Base-by-base conservation (phyloP, 2,888 invertebrate species). In the Eugnorisma glareosa region DNA sequence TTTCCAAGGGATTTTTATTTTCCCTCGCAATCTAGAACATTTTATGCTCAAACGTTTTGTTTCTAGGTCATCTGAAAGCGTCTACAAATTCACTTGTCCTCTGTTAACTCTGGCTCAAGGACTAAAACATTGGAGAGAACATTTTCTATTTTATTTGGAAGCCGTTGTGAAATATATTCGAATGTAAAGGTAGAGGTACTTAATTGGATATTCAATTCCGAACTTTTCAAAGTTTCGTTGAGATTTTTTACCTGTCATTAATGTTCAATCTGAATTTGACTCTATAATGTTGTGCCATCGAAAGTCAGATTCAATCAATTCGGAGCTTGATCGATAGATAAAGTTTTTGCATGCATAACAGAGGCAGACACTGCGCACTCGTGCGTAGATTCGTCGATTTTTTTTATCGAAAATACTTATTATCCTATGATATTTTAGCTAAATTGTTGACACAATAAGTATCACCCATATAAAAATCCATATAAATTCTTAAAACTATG, bases 261-360 rank as follows among this genome's bases (percentile, higher is more conserved):
- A 43, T n/a, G 75, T 70, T 76, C 73, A 48, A 71, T 78, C 10
- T 70, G 31, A 61, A 51, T 73, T 48, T 67, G 70, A 51, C 2
- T 68, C 28, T 37, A 75, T 54, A 79, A 67, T 84, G 68, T 71
- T 70, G 72, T 67, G 68, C 37, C 37, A 66, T 48, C 35, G 35
- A 71, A 54, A 69, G 67, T 72, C n/a, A 73, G 75, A 70, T 78
- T 71, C 67, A 73, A 77, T 85, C 66, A 79, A 69, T 77, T 66
- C 3, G 15, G 43, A 81, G 40, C 18, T 18, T 84, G 74, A 82
- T 76, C 37, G 76, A 77, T 73, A 67, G 77, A 78, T 77, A 83
- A 88, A 86, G 83, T 82, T 83, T 85, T 87, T 87, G 72, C 73
- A 76, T 57, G 66, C 40, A 28, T 24, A 73, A 59, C 15, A 59